Conservation (phyloP, 2,797 vertebrate species). For the Apodemus agrarius region DNA sequence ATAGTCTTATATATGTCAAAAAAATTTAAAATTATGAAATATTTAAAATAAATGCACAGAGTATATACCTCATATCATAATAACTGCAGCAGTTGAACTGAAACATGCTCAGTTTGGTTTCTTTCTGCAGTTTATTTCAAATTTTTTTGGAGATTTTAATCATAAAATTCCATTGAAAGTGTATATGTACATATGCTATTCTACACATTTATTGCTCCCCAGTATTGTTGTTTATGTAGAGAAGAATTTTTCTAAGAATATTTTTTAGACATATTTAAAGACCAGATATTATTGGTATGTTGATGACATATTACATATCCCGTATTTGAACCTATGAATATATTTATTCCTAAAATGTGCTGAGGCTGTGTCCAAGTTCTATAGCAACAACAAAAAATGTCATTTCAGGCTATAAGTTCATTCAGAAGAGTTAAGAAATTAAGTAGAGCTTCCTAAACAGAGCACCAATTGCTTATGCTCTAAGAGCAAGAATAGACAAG, state of each 20-base stretch:
- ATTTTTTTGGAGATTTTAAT: background rate
- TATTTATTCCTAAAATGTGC: background rate
- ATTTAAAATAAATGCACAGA: background rate
- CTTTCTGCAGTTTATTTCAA: background rate
- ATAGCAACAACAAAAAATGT: background rate
- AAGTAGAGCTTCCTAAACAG: background rate
- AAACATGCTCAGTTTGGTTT: background rate
- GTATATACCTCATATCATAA: background rate
- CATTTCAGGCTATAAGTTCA: accelerated
- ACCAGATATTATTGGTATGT: background rate
- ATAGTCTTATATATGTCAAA: too few relatives aligned
- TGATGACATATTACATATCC: background rate
- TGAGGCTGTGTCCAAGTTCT: background rate
- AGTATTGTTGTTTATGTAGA: too few relatives aligned
- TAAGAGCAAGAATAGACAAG: too few relatives aligned
- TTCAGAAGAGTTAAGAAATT: background rate
- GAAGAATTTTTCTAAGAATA: background rate
- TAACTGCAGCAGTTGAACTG: background rate
- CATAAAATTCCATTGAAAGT: background rate
- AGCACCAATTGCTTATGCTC: too few relatives aligned
- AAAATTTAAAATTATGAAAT: background rate
- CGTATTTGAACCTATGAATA: background rate
- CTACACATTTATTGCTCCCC: accelerated
- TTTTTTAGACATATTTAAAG: background rate
- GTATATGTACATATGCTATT: background rate